These are phyloP conservation scores for Todiramphus saurophagus DNA, from an alignment of 2,113 vertebrate genomes.

Conservation along the genomic window DNA sequence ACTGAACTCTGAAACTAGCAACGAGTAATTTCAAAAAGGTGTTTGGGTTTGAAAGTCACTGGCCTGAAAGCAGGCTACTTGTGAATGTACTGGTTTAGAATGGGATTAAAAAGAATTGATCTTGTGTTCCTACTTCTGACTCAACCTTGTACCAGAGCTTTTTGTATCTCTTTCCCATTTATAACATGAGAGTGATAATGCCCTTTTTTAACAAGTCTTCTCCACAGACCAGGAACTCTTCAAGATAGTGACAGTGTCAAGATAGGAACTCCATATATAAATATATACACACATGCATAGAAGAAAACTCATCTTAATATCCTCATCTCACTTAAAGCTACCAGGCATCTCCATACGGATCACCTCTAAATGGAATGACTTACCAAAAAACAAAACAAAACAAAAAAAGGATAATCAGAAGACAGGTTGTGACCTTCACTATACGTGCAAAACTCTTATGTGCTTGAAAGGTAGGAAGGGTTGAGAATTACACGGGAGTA, in stretches of 20 bases:
- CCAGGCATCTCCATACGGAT: not conserved
- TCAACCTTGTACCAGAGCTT: not conserved
- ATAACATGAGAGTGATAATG: not conserved
- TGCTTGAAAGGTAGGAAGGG: not conserved
- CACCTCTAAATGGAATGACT: not conserved
- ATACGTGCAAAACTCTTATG: not conserved
- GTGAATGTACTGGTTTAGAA: not conserved
- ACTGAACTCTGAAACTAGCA: not conserved
- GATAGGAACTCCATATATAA: not conserved
- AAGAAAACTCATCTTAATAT: not conserved
- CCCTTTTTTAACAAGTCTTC: not conserved
- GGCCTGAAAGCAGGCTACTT: not conserved
- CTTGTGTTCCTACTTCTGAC: not conserved
- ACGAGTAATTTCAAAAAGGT: not conserved
- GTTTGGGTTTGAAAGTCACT: not conserved
- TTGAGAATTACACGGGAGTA: not conserved
- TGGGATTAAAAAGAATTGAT: not conserved
- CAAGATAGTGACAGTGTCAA: not conserved
- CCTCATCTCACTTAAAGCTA: not conserved
- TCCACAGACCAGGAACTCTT: not conserved
- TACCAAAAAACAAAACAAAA: no score
- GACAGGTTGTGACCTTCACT: not conserved
- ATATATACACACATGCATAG: accelerated
- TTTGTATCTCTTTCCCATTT: not conserved
- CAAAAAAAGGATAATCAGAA: not conserved